These are phyloP conservation scores for Thereva nobilitata DNA, from an alignment of 2,888 invertebrate species.

Conservation along the genomic window DNA sequence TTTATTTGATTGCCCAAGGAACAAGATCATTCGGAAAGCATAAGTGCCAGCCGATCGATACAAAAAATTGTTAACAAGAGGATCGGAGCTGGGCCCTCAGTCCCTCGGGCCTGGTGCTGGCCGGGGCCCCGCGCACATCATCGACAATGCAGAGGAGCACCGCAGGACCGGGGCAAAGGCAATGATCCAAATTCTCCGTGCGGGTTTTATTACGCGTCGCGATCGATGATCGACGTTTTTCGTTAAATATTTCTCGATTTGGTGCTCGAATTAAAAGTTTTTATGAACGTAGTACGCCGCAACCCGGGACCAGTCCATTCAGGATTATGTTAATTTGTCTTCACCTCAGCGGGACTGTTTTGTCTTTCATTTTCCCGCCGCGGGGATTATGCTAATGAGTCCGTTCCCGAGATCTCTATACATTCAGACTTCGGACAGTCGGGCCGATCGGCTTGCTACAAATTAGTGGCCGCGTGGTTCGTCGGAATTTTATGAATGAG, in stretches of 20 bases:
- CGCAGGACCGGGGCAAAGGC: conserved; percentile 15
- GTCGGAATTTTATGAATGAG: too few species aligned
- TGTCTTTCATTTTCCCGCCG: neutral
- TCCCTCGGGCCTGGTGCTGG: neutral
- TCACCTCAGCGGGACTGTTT: conserved; percentile 27
- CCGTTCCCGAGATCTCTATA: too few species aligned
- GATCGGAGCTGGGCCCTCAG: conserved; percentile 22
- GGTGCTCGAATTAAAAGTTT: conserved; percentile 25
- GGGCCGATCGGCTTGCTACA: too few species aligned
- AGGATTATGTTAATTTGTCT: conserved; percentile 43
- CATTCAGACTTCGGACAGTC: too few species aligned
- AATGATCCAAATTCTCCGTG: neutral
- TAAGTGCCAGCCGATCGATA: conserved; percentile 50
- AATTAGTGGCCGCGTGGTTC: too few species aligned
- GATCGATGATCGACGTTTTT: conserved; percentile 24
- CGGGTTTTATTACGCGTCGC: neutral
- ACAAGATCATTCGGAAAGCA: conserved; percentile 57
- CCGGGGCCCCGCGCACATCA: conserved; percentile 6
- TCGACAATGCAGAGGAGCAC: conserved; percentile 1
- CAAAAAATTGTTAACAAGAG: conserved; percentile 40
- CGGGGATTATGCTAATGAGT: too few species aligned
- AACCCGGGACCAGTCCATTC: conserved; percentile 36
- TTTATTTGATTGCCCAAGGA: conserved; percentile 58
- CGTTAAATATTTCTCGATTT: conserved; percentile 9
- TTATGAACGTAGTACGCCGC: conserved; percentile 36